phyloP scores from a whole-genome alignment of 35 echinoderm and acorn worm genomes.

The Lytechinus pictus region DNA sequence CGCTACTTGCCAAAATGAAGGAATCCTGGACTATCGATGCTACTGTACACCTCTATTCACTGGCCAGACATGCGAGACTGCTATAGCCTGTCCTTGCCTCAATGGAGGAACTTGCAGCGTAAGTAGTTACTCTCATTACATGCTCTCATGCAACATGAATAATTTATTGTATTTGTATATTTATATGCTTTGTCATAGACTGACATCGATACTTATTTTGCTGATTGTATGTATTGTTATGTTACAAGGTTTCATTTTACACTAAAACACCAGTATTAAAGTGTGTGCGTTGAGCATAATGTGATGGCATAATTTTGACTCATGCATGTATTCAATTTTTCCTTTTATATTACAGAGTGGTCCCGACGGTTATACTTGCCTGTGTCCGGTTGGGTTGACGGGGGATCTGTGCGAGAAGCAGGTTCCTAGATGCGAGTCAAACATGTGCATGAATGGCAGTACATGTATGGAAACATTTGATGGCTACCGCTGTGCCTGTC shows the following conservation, averaged over 20 bases:
- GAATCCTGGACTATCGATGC: constrained; percentile 68
- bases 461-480: constrained; percentile 60
- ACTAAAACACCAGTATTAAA: too few relatives aligned
- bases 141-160: too few relatives aligned
- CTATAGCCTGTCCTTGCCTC: constrained; percentile 59
- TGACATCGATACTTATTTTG: too few relatives aligned
- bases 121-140: constrained; percentile 33
- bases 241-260: too few relatives aligned
- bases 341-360: constrained; percentile 49
- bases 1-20: constrained; percentile 79
- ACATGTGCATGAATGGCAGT: constrained; percentile 72
- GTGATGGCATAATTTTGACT: neutral
- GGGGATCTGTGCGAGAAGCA: constrained; percentile 63
- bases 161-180: too few relatives aligned
- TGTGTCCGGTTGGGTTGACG: constrained; percentile 68
- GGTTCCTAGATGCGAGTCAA: constrained; percentile 30
- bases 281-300: neutral
- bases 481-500: constrained; percentile 69
- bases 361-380: constrained; percentile 55
- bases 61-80: constrained; percentile 66
- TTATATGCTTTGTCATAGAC: too few relatives aligned
- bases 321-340: neutral
- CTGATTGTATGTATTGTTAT: too few relatives aligned
- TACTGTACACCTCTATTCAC: constrained; percentile 79
- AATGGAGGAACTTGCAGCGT: constrained; percentile 90